These are phyloP conservation scores for Porphyrio hochstetteri DNA, from an alignment of 2,113 vertebrate species.

Conservation along the genomic window DNA sequence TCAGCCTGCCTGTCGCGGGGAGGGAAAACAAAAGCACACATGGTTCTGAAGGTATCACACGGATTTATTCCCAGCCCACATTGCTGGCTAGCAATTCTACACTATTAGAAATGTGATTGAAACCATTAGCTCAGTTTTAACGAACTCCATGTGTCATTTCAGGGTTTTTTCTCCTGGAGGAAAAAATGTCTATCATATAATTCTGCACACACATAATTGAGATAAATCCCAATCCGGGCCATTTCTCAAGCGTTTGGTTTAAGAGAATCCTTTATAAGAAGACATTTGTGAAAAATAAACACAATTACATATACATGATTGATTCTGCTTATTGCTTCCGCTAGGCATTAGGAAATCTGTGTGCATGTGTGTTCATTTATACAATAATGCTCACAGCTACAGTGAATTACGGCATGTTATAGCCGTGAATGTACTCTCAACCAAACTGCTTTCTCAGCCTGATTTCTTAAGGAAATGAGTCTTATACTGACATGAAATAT, in stretches of 20 bases:
- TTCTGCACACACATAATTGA: slow-evolving; percentile 11
- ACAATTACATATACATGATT: slow-evolving; percentile 5
- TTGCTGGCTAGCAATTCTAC: slow-evolving; percentile 12
- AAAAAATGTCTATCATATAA: background rate
- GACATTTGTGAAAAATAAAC: slow-evolving; percentile 46
- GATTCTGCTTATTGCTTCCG: slow-evolving; percentile 11
- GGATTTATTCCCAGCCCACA: background rate
- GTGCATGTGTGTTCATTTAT: slow-evolving; percentile 16
- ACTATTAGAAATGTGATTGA: slow-evolving; percentile 67
- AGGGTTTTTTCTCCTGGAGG: background rate
- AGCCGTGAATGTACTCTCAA: background rate
- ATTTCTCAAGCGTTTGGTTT: slow-evolving; percentile 13
- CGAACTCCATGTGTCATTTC: slow-evolving; percentile 66
- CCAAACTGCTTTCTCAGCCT: background rate
- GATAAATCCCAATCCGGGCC: slow-evolving; percentile 34
- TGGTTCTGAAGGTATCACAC: slow-evolving; percentile 1
- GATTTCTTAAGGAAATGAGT: background rate
- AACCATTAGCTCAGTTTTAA: slow-evolving; percentile 73
- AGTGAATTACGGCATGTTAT: background rate
- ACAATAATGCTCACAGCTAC: background rate
- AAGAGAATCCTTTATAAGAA: slow-evolving; percentile 31
- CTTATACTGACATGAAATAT: background rate
- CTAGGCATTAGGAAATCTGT: background rate
- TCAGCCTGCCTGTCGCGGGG: background rate
- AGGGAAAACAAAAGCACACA: background rate